Percentiles rank a stretch among this genome's conserved stretches.
Evolutionary conservation across 1,140 invertebrate genomes (phyloP).

Genomic region (Nasonia longicornis): DNA sequence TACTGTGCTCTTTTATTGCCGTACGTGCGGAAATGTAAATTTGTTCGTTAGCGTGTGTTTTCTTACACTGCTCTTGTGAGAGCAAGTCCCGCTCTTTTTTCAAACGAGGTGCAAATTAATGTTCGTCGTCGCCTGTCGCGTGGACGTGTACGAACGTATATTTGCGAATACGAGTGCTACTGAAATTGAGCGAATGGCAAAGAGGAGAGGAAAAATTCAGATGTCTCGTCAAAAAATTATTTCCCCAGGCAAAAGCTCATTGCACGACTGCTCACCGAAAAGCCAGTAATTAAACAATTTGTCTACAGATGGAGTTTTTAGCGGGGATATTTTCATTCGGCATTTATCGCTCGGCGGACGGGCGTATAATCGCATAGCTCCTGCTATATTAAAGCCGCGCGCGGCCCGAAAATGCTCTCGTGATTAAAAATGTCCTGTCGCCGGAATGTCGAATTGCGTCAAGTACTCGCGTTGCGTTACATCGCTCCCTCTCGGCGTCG

Average conservation of each 20-base stretch:
- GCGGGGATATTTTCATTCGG: constrained; percentile 60
- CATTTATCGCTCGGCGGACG: constrained; percentile 54
- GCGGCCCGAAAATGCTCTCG: constrained; percentile 59
- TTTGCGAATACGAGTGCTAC: neutral
- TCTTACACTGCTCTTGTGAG: neutral
- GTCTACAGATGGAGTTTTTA: constrained; percentile 69
- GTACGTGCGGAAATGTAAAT: constrained; percentile 44
- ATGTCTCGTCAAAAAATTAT: constrained; percentile 32
- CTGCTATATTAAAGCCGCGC: constrained; percentile 64
- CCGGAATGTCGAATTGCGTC: constrained; percentile 53
- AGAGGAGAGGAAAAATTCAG: neutral
- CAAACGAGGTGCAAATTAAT: neutral
- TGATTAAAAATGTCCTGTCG: constrained; percentile 68
- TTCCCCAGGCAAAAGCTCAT: constrained; percentile 8
- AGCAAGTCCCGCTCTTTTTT: neutral
- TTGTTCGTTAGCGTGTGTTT: constrained; percentile 16
- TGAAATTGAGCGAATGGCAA: neutral
- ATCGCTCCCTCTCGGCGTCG: neutral
- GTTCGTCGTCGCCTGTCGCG: neutral
- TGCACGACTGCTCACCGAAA: neutral
- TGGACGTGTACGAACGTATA: neutral
- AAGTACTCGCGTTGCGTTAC: neutral
- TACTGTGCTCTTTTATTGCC: constrained; percentile 23
- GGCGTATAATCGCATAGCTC: constrained; percentile 68
- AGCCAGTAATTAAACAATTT: constrained; percentile 69